Conservation (phyloP, 2,797 vertebrate species). For the Chrysolophus pictus region DNA sequence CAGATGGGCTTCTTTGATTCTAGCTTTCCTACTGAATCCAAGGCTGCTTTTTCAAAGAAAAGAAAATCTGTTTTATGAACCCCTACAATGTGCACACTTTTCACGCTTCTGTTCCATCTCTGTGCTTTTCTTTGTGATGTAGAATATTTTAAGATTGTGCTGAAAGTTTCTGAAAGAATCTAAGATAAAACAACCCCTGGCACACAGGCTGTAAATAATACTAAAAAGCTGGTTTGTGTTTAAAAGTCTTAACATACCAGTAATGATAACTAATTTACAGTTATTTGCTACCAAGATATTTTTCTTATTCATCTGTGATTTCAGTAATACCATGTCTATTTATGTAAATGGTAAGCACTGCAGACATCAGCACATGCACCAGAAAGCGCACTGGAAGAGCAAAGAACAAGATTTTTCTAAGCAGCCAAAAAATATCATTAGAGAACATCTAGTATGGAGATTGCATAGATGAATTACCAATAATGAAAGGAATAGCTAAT, state of each 20-base stretch:
- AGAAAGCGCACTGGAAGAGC: neutral
- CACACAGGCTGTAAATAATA: neutral
- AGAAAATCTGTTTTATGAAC: constrained; percentile 16
- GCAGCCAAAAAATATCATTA: neutral
- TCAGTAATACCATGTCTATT: neutral
- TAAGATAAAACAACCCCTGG: neutral
- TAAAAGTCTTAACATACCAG: neutral
- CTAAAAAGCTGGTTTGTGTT: neutral
- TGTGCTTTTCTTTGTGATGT: neutral
- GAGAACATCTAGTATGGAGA: neutral
- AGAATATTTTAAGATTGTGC: neutral
- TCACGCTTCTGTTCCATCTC: neutral
- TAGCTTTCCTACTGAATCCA: constrained; percentile 17
- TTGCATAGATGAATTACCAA: neutral
- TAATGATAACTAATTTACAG: neutral
- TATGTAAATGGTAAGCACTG: neutral
- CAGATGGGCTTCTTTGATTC: constrained; percentile 48
- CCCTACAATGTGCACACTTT: neutral
- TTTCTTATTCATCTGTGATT: neutral
- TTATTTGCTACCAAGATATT: neutral
- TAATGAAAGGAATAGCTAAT: constrained; percentile 26
- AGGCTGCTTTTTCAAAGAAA: neutral
- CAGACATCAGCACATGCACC: neutral
- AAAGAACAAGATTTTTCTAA: neutral
- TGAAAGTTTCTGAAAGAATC: neutral